Evolutionary conservation across 2,888 invertebrate genomes (phyloP).

Genomic region (Anthoptus insignis): DNA sequence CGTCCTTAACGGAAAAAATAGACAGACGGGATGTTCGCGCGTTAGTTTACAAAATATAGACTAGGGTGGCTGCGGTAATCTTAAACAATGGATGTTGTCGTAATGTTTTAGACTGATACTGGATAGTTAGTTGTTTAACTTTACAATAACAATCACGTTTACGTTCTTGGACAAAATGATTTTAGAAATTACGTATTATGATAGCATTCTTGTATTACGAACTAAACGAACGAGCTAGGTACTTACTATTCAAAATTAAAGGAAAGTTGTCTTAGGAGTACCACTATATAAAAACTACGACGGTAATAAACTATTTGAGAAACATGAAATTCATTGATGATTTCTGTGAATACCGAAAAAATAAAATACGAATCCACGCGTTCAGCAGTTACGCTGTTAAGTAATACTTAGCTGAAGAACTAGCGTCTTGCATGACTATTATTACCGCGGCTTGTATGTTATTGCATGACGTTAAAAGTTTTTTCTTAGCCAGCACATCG

Average conservation of each 20-base stretch:
- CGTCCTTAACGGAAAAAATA: conserved; percentile 81
- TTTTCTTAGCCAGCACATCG: conserved; percentile 54
- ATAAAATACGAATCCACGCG: background rate
- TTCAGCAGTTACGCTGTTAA: conserved; percentile 17
- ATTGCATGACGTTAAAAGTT: conserved; percentile 53
- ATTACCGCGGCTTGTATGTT: conserved; percentile 52
- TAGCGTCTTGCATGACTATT: conserved; percentile 52
- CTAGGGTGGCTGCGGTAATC: conserved; percentile 68
- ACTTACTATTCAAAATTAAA: too few relatives aligned
- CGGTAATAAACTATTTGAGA: background rate
- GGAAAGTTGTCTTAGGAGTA: too few relatives aligned
- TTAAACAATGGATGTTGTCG: conserved; percentile 37
- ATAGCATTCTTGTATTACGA: too few relatives aligned
- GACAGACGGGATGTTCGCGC: conserved; percentile 75
- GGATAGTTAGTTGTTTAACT: conserved; percentile 14
- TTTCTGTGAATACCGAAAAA: background rate
- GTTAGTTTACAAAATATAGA: conserved; percentile 82
- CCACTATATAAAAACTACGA: too few relatives aligned
- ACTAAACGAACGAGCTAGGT: too few relatives aligned
- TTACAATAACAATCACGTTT: conserved; percentile 25
- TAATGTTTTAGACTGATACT: conserved; percentile 27
- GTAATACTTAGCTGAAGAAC: conserved; percentile 21
- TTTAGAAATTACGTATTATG: background rate
- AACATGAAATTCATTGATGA: conserved; percentile 1
- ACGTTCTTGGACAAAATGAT: conserved; percentile 1